A percentile compares a stretch with the other conserved stretches of the same genome.
phyloP scores from a whole-genome alignment of 2,113 vertebrate genomes.

The Cyprinodon brontotheroides region DNA sequence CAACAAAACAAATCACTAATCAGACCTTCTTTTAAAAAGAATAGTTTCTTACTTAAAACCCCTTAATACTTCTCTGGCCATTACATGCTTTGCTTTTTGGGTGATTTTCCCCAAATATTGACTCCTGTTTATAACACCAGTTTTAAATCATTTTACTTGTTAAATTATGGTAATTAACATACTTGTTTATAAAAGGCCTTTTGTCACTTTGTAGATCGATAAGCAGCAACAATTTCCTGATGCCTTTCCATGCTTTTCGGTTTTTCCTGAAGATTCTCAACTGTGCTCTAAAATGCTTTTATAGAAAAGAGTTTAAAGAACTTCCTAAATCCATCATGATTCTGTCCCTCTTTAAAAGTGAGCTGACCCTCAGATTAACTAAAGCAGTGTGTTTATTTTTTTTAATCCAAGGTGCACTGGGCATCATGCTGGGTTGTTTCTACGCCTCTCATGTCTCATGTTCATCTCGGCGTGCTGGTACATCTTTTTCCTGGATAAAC shows the following conservation, averaged over 20 bases:
- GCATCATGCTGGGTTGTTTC: conserved; percentile 89
- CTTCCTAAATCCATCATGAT: background rate
- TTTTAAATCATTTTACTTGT: background rate
- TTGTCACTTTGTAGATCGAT: background rate
- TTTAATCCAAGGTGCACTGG: conserved; percentile 82
- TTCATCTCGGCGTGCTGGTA: conserved; percentile 95
- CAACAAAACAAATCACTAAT: no score
- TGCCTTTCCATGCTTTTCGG: no score
- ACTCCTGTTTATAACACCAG: background rate
- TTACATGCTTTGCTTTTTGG: no score
- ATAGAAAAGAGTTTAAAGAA: background rate
- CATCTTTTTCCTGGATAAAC: conserved; percentile 94
- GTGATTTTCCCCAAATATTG: no score
- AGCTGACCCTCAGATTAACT: background rate
- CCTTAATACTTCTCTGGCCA: no score
- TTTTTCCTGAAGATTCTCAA: no score
- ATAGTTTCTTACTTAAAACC: no score
- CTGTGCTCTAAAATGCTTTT: background rate
- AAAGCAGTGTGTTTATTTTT: conserved; percentile 16
- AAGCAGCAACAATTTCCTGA: background rate
- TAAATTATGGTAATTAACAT: background rate
- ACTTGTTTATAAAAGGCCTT: background rate
- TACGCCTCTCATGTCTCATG: conserved; percentile 90
- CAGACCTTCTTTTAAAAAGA: no score
- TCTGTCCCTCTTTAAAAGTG: background rate